A percentile compares a stretch with the other conserved stretches of the same genome.
Conservation (phyloP, 64 coral and sea anemone genomes). For the Porites lutea region DNA sequence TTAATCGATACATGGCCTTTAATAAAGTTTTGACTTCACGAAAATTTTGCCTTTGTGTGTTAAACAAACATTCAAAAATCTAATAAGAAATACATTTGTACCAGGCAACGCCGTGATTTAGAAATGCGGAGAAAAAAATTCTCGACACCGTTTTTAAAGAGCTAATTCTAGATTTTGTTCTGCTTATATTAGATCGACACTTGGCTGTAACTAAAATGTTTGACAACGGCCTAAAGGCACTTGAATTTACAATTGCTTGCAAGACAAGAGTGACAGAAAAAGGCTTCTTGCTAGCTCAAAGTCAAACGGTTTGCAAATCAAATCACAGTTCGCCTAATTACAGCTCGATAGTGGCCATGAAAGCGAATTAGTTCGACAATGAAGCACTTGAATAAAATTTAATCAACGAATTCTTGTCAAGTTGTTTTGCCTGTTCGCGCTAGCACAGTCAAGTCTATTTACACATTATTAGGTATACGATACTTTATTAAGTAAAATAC, state of each 20-base stretch:
- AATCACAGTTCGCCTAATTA: conserved; percentile 80
- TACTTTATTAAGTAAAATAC: conserved; percentile 35
- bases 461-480: conserved; percentile 76
- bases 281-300: conserved; percentile 52
- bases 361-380: conserved; percentile 88
- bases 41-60: conserved; percentile 90
- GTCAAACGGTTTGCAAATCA: conserved; percentile 72
- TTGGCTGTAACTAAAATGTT: conserved; percentile 15
- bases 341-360: conserved; percentile 74
- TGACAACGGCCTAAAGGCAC: conserved; percentile 41
- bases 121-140: background rate
- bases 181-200: background rate
- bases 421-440: conserved; percentile 80
- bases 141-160: background rate
- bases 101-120: background rate
- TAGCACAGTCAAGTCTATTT: conserved; percentile 66
- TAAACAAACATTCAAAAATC: conserved; percentile 81
- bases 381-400: conserved; percentile 89
- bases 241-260: conserved; percentile 50
- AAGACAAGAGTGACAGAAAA: conserved; percentile 53
- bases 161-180: too few species aligned
- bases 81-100: conserved; percentile 61
- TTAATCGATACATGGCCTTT: conserved; percentile 93
- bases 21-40: conserved; percentile 85
- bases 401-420: conserved; percentile 93